Conservation (phyloP, 2,888 invertebrate genomes). For the Agriopis leucophaearia region DNA sequence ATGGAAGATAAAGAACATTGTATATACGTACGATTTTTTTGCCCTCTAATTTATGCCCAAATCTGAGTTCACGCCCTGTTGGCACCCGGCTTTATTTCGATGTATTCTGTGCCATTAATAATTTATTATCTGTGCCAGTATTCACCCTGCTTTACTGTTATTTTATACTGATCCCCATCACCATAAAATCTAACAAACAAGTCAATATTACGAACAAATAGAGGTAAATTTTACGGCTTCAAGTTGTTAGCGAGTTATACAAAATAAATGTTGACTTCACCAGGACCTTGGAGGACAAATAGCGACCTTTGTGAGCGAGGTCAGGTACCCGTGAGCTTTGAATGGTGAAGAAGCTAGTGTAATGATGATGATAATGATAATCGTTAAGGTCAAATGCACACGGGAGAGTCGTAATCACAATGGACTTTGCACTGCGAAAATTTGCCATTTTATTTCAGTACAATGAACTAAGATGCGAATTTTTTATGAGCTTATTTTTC, state of each 20-base stretch:
- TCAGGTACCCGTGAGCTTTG: conserved; percentile 4
- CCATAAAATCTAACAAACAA: conserved; percentile 32
- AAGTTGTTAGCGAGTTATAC: conserved; percentile 6
- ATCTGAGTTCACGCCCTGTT: no score
- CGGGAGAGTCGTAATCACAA: not conserved
- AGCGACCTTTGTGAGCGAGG: not conserved
- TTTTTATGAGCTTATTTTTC: no score
- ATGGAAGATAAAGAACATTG: no score
- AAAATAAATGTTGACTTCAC: conserved; percentile 8
- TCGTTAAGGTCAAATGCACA: conserved; percentile 5
- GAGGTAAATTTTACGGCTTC: conserved; percentile 31
- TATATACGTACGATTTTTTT: no score
- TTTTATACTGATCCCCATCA: conserved; percentile 21
- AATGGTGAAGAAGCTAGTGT: not conserved
- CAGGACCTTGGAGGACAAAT: conserved; percentile 6
- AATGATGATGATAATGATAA: not conserved
- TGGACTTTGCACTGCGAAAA: no score
- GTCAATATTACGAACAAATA: conserved; percentile 35
- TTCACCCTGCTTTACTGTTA: not conserved
- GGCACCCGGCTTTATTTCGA: not conserved
- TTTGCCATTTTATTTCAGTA: no score
- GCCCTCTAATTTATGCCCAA: no score
- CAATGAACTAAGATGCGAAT: no score
- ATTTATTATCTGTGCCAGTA: no score
- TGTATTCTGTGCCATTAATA: not conserved